Evolutionary conservation across 2,113 vertebrate species (phyloP), one percentile per base, ranked within the genome.

Genomic region (Dendrocopos noguchii): DNA sequence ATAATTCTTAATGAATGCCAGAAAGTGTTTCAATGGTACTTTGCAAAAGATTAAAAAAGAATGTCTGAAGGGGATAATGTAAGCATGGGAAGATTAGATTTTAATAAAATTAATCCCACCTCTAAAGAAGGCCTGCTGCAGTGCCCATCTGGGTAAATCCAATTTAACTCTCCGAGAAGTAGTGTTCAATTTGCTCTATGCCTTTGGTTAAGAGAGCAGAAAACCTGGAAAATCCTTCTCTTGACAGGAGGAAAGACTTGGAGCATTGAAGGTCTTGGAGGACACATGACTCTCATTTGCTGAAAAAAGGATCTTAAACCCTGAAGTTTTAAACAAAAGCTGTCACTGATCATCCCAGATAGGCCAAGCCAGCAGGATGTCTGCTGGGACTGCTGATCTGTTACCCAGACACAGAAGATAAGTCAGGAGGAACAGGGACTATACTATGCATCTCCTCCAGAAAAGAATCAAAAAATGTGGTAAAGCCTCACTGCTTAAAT

Each of bases 1-100:
- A 19, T 33, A 71, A 75, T 75, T 90, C 81, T 59, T 83, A 92
- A 94, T 78, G 53, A 94, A 85, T 90, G 53, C n/a, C 82, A 91
- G 91, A 88, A 94, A 92, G 72, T 85, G 42, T 80, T 94, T 89
- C 78, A 93, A 90, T 87, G 82, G 76, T 91, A 87, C 84, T 96
- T 95, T 91, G 68, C 87, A 85, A 85, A 91, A 96, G 84, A 94
- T 96, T 96, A 92, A 88, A 94, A 88, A 79, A 93, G 76, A 94
- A 83, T 72, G 57, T 93, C 84, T 94, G 79, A 95, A 91, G 82
- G 76, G 94, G 72, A 94, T 93, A 90, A 92, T 75, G 31, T 80
- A 63, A 90, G 79, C 53, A 92, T 71, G 46, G 87, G 16, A 92
- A 76, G 73, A 95, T 94, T 96, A 91, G 75, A 83, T 92, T 95